Percentiles rank a stretch among this genome's conserved stretches.
These are phyloP conservation scores for Zele albiditarsus DNA, from an alignment of 2,888 invertebrate genomes.

Conservation along the genomic window DNA sequence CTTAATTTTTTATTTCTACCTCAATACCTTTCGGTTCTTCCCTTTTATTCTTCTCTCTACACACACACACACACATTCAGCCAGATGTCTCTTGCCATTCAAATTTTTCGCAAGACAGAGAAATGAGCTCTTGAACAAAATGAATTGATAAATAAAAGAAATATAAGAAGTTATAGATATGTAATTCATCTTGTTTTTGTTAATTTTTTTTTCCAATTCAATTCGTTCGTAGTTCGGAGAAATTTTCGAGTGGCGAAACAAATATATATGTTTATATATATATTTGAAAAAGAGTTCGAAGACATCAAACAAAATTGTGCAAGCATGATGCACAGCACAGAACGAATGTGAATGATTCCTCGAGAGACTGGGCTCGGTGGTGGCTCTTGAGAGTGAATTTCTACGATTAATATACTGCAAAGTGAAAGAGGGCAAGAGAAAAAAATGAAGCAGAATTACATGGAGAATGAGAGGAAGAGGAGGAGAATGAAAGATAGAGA, in stretches of 20 bases:
- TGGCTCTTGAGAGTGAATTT: constrained; percentile 32
- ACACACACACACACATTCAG: not conserved
- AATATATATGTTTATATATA: not conserved
- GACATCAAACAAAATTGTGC: constrained; percentile 28
- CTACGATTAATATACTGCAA: constrained; percentile 22
- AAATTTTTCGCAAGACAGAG: not conserved
- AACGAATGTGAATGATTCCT: constrained; percentile 39
- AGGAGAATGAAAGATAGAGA: constrained; percentile 26
- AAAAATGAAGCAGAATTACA: constrained; percentile 1
- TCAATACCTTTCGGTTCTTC: constrained; percentile 5
- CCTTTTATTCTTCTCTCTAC: constrained; percentile 1
- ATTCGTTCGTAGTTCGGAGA: not conserved
- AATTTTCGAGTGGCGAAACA: not conserved
- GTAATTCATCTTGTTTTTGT: not conserved
- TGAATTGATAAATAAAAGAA: not conserved
- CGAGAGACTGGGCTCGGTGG: constrained; percentile 16
- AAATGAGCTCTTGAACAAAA: not conserved
- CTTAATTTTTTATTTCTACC: constrained; percentile 19
- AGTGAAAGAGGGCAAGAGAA: constrained; percentile 1
- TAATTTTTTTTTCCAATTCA: not conserved
- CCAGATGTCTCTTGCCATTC: constrained; percentile 21
- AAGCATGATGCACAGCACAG: constrained; percentile 38
- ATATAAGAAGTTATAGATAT: constrained; percentile 6
- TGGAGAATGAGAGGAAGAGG: constrained; percentile 5
- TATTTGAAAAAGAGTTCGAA: not conserved